Percentiles rank a stretch among this genome's conserved stretches.
phyloP scores from a whole-genome alignment of 30 jellyfish, hydroid and myxozoan species.

The Nemopilema nomurai region DNA sequence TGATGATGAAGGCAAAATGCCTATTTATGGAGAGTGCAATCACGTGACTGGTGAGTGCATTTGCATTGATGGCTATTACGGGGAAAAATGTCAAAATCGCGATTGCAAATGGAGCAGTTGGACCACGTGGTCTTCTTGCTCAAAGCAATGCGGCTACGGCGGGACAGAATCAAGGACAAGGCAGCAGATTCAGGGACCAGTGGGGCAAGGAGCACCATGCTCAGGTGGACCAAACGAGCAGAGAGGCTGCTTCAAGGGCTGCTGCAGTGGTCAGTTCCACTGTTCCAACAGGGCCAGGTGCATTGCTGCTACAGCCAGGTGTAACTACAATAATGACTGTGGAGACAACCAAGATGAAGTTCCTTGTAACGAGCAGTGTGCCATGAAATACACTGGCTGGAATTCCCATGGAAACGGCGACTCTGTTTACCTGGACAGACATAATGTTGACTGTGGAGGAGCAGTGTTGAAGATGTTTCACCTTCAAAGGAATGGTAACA shows the following conservation, averaged over 20 bases:
- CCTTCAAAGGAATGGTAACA: slow-evolving; percentile 19
- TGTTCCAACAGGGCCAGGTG: slow-evolving; percentile 21
- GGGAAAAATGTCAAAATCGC: slow-evolving; percentile 32
- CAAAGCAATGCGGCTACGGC: slow-evolving; percentile 29
- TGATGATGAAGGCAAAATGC: too few relatives aligned
- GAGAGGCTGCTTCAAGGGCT: slow-evolving; percentile 10
- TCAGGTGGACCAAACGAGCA: background rate
- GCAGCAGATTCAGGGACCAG: background rate
- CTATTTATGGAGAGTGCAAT: too few relatives aligned
- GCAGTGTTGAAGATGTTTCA: slow-evolving; percentile 5
- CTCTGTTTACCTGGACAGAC: background rate
- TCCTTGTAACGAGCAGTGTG: background rate
- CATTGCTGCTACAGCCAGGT: slow-evolving; percentile 5
- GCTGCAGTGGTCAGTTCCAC: slow-evolving; percentile 16
- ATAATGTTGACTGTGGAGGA: slow-evolving; percentile 1
- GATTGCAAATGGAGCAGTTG: slow-evolving; percentile 44
- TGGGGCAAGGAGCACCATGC: slow-evolving; percentile 25
- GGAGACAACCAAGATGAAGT: background rate
- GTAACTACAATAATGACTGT: background rate
- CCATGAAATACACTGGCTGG: background rate
- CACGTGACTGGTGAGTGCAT: slow-evolving; percentile 16
- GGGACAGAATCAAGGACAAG: background rate
- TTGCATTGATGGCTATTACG: slow-evolving; percentile 33
- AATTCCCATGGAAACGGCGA: background rate
- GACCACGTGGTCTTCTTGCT: slow-evolving; percentile 12